Conservation (phyloP, 2,113 vertebrate species). For the Epinephelus fuscoguttatus region DNA sequence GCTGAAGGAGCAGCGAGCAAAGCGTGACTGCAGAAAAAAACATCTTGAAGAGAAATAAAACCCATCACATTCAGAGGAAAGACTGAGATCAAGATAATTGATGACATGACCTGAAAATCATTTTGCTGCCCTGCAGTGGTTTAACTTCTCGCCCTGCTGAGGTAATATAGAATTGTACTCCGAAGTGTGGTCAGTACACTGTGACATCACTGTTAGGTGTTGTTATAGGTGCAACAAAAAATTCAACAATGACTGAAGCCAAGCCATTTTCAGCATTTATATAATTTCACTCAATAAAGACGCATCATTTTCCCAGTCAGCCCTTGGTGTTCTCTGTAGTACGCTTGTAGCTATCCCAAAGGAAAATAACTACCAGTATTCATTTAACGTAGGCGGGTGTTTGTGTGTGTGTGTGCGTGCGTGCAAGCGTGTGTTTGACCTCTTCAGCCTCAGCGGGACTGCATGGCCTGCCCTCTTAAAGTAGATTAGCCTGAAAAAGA, state of each 20-base stretch:
- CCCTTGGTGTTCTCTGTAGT: slow-evolving; percentile 6
- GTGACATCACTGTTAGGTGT: too few relatives aligned
- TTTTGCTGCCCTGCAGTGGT: background rate
- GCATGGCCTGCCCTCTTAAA: slow-evolving; percentile 63
- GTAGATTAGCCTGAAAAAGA: slow-evolving; percentile 76
- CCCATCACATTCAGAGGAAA: background rate
- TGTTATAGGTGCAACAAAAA: background rate
- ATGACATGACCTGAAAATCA: background rate
- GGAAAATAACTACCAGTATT: slow-evolving; percentile 46
- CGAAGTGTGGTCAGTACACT: too few relatives aligned
- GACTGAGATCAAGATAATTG: background rate
- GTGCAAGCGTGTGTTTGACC: slow-evolving; percentile 54
- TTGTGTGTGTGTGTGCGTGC: slow-evolving; percentile 1
- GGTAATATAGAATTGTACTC: too few relatives aligned
- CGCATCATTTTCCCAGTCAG: slow-evolving; percentile 18
- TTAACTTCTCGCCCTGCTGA: background rate
- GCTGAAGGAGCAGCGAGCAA: background rate
- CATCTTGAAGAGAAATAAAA: background rate
- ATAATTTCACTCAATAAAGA: slow-evolving; percentile 16
- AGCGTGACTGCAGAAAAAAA: background rate
- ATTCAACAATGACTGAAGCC: background rate
- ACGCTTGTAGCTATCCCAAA: background rate
- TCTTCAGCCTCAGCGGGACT: slow-evolving; percentile 63
- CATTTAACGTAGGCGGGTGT: slow-evolving; percentile 44
- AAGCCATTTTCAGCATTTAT: background rate